phyloP scores from a whole-genome alignment of 2,888 invertebrate species.

The Agrochola macilenta region DNA sequence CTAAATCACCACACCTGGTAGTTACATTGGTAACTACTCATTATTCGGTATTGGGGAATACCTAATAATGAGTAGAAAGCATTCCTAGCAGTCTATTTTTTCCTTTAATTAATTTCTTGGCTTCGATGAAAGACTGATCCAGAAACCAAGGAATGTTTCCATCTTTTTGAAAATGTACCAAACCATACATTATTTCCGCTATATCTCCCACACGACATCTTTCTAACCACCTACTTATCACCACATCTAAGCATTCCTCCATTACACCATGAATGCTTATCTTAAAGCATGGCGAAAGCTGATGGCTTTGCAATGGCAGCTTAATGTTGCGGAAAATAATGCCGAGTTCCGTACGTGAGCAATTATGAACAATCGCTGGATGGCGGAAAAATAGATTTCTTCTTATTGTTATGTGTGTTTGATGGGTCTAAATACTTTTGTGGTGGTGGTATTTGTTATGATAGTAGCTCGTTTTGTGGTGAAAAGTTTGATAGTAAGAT shows the following conservation, averaged over 20 bases:
- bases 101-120: neutral
- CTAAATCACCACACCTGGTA: neutral
- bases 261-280: constrained; percentile 42
- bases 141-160: neutral
- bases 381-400: constrained; percentile 38
- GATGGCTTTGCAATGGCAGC: constrained; percentile 31
- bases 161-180: no score
- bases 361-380: constrained; percentile 39
- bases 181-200: no score
- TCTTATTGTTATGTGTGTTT: constrained; percentile 32
- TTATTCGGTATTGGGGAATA: no score
- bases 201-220: constrained; percentile 24
- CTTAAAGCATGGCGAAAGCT: constrained; percentile 49
- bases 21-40: no score
- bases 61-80: neutral
- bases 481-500: neutral
- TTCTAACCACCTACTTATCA: constrained; percentile 20
- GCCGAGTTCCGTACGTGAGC: constrained; percentile 21
- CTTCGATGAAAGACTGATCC: no score
- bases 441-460: neutral
- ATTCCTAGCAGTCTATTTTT: no score
- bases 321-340: constrained; percentile 59
- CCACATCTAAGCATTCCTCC: constrained; percentile 16
- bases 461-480: neutral
- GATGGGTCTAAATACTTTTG: constrained; percentile 19